These are phyloP conservation scores for Herpailurus yagouaroundi DNA, from an alignment of 2,113 vertebrate species.

Conservation along the genomic window DNA sequence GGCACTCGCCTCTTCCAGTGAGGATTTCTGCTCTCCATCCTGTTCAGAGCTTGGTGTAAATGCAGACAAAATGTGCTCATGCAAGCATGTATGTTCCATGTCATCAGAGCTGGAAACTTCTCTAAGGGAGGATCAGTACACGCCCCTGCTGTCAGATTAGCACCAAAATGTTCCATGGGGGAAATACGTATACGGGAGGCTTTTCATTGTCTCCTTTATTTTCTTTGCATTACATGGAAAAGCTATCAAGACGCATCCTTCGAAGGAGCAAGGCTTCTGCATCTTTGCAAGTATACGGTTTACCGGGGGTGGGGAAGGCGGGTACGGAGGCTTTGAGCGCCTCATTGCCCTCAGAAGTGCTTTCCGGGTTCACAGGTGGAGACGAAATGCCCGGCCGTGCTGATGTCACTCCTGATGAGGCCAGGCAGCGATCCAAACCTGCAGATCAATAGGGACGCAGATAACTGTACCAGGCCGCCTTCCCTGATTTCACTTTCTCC, in stretches of 20 bases:
- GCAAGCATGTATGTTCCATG: constrained; percentile 31
- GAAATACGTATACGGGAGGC: constrained; percentile 64
- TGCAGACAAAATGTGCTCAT: constrained; percentile 62
- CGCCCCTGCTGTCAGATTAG: constrained; percentile 72
- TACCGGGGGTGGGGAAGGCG: background rate
- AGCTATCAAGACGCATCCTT: constrained; percentile 79
- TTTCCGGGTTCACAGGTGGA: constrained; percentile 76
- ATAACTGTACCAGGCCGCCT: constrained; percentile 74
- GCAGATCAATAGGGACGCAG: constrained; percentile 78
- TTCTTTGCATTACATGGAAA: constrained; percentile 77
- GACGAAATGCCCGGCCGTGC: constrained; percentile 61
- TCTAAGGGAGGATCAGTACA: constrained; percentile 79
- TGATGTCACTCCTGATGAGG: constrained; percentile 78
- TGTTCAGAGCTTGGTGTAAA: constrained; percentile 73
- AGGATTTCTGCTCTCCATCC: constrained; percentile 35
- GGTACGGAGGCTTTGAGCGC: constrained; percentile 71
- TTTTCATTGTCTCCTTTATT: constrained; percentile 36
- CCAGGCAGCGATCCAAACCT: constrained; percentile 78
- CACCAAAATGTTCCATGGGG: constrained; percentile 66
- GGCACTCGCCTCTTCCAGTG: constrained; percentile 56
- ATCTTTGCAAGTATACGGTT: constrained; percentile 70
- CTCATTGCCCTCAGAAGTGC: constrained; percentile 74
- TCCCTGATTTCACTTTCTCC: constrained; percentile 73
- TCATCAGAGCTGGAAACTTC: constrained; percentile 71
- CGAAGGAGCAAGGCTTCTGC: constrained; percentile 75